A percentile compares a stretch with the other conserved stretches of the same genome.
Evolutionary conservation across 1,140 invertebrate species (phyloP).

Genomic region (Drosophila punjabiensis): DNA sequence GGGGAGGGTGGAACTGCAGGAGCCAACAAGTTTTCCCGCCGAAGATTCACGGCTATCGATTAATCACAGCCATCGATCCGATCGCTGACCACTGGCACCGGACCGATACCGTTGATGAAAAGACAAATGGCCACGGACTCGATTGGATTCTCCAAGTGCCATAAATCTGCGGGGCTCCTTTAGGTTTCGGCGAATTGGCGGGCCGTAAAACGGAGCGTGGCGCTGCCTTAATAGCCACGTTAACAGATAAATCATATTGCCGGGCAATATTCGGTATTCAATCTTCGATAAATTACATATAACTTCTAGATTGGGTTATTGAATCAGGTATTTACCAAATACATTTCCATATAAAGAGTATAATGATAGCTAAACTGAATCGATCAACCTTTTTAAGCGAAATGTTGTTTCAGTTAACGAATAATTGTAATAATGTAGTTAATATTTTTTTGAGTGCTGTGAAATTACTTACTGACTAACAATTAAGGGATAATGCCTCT

Average conservation of each 20-base stretch:
- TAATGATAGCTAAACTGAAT: background rate
- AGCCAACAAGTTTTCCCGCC: constrained; percentile 47
- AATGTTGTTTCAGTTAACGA: too few species aligned
- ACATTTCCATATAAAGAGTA: background rate
- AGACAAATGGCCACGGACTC: constrained; percentile 41
- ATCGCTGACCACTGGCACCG: constrained; percentile 15
- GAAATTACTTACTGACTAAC: background rate
- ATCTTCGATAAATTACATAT: background rate
- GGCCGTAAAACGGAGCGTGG: background rate
- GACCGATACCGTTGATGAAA: constrained; percentile 40
- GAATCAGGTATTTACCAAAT: background rate
- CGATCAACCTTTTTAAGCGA: too few species aligned
- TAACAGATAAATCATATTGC: constrained; percentile 9
- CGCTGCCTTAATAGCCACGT: constrained; percentile 3
- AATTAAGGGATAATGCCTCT: background rate
- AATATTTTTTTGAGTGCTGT: too few species aligned
- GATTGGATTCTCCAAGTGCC: constrained; percentile 28
- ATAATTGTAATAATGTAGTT: too few species aligned
- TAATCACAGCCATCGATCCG: constrained; percentile 42
- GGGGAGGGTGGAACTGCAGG: constrained; percentile 15
- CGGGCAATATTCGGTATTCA: background rate
- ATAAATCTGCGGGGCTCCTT: constrained; percentile 22
- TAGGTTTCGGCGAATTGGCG: background rate
- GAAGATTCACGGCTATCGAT: constrained; percentile 42
- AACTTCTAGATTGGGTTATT: background rate